Evolutionary conservation across 2,888 invertebrate species (phyloP), one percentile per base, ranked within the genome.

Genomic region (Furcula furcula): DNA sequence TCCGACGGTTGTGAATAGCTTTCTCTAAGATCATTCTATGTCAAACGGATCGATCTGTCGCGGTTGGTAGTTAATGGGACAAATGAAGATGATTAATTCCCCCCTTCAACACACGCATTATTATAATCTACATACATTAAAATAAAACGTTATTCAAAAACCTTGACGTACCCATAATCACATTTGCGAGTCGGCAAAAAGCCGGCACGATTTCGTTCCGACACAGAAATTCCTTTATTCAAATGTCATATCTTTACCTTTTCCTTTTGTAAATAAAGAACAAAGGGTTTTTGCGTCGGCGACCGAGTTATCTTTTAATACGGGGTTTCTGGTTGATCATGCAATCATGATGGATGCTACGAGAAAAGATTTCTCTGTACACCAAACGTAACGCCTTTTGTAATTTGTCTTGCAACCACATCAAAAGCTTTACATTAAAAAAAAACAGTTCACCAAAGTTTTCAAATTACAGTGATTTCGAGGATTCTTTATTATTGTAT

Each of bases 211-310:
- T 57, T 58, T 59, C 59, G 54, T 56, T 47, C 51, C 45, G 31
- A 42, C 46, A 29, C 52, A 59, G 33, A 44, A 37, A 54, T 53
- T 52, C 55, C 52, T 67, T 64, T 69, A 68, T 68, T 64, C 60
- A 48, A 48, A 57, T 61, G 64, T 59, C 66, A 65, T 67, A 66
- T 65, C 64, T 65, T 65, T 59, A 65, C 59, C 59, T 65, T 49
- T 54, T 49, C 52, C 55, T 61, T 56, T 66, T 69, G 65, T 64
- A 66, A 65, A 69, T 66, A 69, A 61, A 58, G 67, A 64, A 69
- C 67, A 67, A 66, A 62, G 58, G 48, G 48, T 58, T 36, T 55
- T 65, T 59, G 53, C 53, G 45, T 48, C 46, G 51, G 48, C 41
- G 41, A 30, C 31, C 40, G 42, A 35, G 50, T 56, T 58, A 56